Base-by-base conservation (phyloP, 2,888 invertebrate genomes). In the Deilephila elpenor region DNA sequence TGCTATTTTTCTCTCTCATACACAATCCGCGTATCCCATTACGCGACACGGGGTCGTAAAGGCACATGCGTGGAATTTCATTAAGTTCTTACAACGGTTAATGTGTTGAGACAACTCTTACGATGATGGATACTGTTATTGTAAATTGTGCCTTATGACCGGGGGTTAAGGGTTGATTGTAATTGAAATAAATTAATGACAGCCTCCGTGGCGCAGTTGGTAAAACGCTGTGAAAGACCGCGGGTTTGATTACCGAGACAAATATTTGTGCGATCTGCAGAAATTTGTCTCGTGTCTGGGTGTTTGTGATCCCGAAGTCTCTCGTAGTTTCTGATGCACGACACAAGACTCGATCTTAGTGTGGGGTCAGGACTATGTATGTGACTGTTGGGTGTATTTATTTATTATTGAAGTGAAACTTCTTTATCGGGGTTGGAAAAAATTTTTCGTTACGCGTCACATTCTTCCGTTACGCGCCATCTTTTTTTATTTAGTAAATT, bases 11-110 rank as follows among this genome's bases (percentile, higher is more conserved):
- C 67, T 51, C 44, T 51, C 67, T 67, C 72, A 62, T 53, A 72
- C 61, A 62, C 72, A 62, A 72, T 72, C 62, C 51, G 62, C 62
- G 62, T 72, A 53, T 19, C 53, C 72, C 72, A 72, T 72, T 72
- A 72, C 51, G 62, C n/a, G 5, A 53, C 51, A 62, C n/a, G 53
- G 53, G 29, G 62, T 19, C 53, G 56, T 64, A 64, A 51, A 51
- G 51, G 37, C 72, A 61, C 62, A 72, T 34, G 61, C 70, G 71
- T 34, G 61, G 73, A 73, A 73, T 73, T 73, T 73, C 73, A 73
- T 73, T 73, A 73, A 62, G 53, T 51, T 20, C 59, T 34, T 70
- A 6, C 32, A 14, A 25, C 62, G 20, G 51, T 51, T 61, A 64
- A 64, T 64, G 64, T 34, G n/a, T 44, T 64, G 37, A 44, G 20